Base-by-base conservation (phyloP, 2,797 vertebrate species). In the Orestias chungarensis region DNA sequence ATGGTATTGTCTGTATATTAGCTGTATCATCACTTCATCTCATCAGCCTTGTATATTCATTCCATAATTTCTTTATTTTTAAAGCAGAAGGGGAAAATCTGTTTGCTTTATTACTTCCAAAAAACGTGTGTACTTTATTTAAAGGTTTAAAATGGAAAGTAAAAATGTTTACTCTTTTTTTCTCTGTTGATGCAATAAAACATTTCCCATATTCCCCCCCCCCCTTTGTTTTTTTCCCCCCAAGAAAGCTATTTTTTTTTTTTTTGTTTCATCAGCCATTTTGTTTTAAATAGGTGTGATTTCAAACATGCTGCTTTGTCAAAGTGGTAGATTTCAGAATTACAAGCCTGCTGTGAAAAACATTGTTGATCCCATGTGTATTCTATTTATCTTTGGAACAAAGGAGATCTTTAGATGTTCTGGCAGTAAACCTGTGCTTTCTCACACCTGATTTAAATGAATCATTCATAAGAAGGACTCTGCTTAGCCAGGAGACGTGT, bases 401-500 rank as follows among this genome's bases (percentile, higher is more conserved):
- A 11, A 33, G 17, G 23, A 35, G 8, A 23, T 23, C n/a, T 61
- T 38, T 38, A n/a, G 57, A 6, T 61, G 35, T 38, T 61, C 33
- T 61, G 18, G 20, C 4, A 35, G 33, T 14, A 6, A n/a, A 23
- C 10, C 57, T 35, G 49, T 25, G 23, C 12, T 11, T 23, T 25
- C 57, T 23, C 57, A 61, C 33, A n/a, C 57, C 20, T 61, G 33
- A 61, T 35, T 61, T n/a, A 38, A 61, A 61, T 38, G 57, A n/a
- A 38, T 38, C 20, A 33, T 38, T 38, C 11, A 38, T 61, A 33
- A 0, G 9, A 20, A 20, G 29, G 52, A 57, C 29, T 33, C 54
- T 33, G 10, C 20, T 23, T 9, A 61, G 10, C 23, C 6, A 61
- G 35, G 33, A 1, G 4, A n/a, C 33, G n/a, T n/a, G 57, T n/a